Evolutionary conservation across 2,797 vertebrate species (phyloP), one percentile per base, ranked within the genome.

Genomic region (Siniperca obscura): DNA sequence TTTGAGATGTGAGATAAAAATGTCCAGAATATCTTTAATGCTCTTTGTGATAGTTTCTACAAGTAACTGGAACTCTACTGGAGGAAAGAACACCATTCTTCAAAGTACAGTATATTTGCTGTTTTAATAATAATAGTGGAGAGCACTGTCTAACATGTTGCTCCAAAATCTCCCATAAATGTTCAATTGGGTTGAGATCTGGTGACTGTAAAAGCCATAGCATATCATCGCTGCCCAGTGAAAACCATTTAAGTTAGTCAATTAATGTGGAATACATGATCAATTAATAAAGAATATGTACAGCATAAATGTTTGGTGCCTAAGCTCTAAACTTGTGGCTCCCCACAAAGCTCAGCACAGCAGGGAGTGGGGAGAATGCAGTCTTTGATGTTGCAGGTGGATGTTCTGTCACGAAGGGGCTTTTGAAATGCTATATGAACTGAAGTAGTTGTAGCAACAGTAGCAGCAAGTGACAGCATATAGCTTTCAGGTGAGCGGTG

Each of bases 401-500:
- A 36, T 38, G 68, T 70, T 73, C 14, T 2, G 46, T 50, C 52
- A 65, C 9, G 38, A 75, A 21, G 66, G 38, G 19, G 42, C 27
- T 57, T 90, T 69, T 72, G 64, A 82, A 81, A 72, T 69, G 52
- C 56, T 52, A 42, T 56, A 67, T 53, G 56, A 78, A 60, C 68
- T 78, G 57, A 78, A 57, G 48, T 48, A 70, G 62, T 60, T 69
- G 40, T 73, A 72, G 74, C 34, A 9, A 44, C 46, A 13, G 64
- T 11, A 56, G 52, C 66, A 19, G 78, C 56, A 17, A 46, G 46
- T 86, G 75, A 91, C 56, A 73, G 76, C 48, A 12, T 27, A 62
- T 27, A 62, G 65, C 66, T 59, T 75, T 83, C 79, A 80, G 76
- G 70, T 75, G 86, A 90, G 70, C 64, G 76, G 70, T 75, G 86